These are phyloP conservation scores for Melanostoma scalare DNA, from an alignment of 2,888 invertebrate species.

Conservation along the genomic window DNA sequence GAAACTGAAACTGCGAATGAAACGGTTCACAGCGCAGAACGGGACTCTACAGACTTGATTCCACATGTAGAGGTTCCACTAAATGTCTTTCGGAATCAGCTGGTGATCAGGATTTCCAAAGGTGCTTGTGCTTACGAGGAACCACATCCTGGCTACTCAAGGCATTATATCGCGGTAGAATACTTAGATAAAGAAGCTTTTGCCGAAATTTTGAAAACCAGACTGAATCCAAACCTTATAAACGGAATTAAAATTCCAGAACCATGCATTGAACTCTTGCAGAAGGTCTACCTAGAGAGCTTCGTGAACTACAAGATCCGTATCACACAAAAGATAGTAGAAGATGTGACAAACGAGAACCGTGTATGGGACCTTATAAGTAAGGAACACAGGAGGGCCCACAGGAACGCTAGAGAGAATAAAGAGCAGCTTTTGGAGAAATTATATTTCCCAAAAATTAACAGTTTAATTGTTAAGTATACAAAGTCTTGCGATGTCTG, in stretches of 20 bases:
- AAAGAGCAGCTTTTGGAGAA: slow-evolving; percentile 18
- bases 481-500: slow-evolving; percentile 12
- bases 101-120: too few species aligned
- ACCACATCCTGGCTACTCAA: slow-evolving; percentile 32
- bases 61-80: slow-evolving; percentile 30
- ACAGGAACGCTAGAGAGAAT: slow-evolving; percentile 20
- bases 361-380: too few species aligned
- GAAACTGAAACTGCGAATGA: too few species aligned
- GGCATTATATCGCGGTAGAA: slow-evolving; percentile 21
- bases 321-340: too few species aligned
- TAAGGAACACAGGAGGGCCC: background rate
- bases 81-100: too few species aligned
- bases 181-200: too few species aligned
- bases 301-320: slow-evolving; percentile 42
- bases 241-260: too few species aligned
- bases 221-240: too few species aligned
- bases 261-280: background rate
- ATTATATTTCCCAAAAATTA: slow-evolving; percentile 22
- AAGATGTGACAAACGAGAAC: too few species aligned
- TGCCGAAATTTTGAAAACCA: too few species aligned
- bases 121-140: slow-evolving; percentile 1
- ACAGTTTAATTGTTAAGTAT: slow-evolving; percentile 2
- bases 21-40: slow-evolving; percentile 65
- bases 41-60: slow-evolving; percentile 67
- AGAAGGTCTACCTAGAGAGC: slow-evolving; percentile 28